A percentile compares a stretch with the other conserved stretches of the same genome.
Evolutionary conservation across 2,888 invertebrate species (phyloP).

Genomic region (Tigriopus californicus): DNA sequence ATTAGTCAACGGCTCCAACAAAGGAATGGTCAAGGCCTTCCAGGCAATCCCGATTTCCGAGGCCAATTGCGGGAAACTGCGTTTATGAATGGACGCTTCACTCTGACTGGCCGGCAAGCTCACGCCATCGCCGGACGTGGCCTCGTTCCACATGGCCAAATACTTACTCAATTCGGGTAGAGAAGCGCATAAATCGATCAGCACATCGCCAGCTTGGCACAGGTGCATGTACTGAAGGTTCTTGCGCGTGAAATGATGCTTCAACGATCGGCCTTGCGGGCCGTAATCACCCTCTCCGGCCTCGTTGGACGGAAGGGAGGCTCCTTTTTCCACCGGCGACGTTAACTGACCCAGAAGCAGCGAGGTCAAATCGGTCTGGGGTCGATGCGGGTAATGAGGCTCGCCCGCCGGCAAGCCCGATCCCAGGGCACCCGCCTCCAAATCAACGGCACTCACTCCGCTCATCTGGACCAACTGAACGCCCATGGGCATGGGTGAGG

Average conservation of each 20-base stretch:
- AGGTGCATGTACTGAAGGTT: constrained; percentile 59
- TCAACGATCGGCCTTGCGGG: no score
- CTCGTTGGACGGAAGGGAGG: background rate
- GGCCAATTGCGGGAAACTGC: constrained; percentile 56
- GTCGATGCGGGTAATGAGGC: background rate
- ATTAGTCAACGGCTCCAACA: constrained; percentile 67
- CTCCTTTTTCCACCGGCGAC: background rate
- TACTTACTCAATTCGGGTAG: constrained; percentile 48
- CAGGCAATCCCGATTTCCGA: constrained; percentile 66
- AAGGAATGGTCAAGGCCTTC: constrained; percentile 61
- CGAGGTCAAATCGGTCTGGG: constrained; percentile 1
- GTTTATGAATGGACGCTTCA: constrained; percentile 50
- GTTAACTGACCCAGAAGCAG: background rate
- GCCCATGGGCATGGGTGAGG: background rate
- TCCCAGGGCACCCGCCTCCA: background rate
- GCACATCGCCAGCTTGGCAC: constrained; percentile 56
- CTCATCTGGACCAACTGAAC: background rate
- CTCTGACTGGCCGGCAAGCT: constrained; percentile 45
- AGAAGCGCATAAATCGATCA: constrained; percentile 60
- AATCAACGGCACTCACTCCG: background rate
- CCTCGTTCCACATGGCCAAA: constrained; percentile 40
- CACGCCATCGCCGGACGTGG: constrained; percentile 43
- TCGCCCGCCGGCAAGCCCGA: no score
- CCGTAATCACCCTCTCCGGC: background rate
- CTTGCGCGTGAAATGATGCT: constrained; percentile 47